Conservation (phyloP, 2,888 invertebrate species). For the Dendrolimus houi region DNA sequence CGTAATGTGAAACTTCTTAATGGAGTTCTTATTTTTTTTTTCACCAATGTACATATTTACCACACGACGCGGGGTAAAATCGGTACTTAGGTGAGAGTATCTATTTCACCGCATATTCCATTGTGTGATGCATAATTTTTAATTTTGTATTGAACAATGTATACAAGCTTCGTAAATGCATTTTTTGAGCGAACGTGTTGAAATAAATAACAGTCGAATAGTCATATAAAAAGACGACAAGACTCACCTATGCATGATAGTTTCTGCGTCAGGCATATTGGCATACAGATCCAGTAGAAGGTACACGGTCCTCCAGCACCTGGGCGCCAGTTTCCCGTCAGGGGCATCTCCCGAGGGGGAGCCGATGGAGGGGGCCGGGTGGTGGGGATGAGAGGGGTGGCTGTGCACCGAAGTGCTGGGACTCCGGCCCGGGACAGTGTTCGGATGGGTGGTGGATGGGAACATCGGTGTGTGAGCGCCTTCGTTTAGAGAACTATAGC, state of each 20-base stretch:
- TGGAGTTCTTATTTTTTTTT: too few relatives aligned
- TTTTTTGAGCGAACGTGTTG: too few relatives aligned
- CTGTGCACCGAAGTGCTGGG: constrained; percentile 1
- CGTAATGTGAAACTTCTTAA: too few relatives aligned
- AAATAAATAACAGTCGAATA: too few relatives aligned
- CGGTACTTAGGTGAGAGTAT: too few relatives aligned
- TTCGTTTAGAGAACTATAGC: constrained; percentile 89
- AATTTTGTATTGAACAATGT: too few relatives aligned
- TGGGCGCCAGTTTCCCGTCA: constrained; percentile 75
- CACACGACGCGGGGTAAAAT: too few relatives aligned
- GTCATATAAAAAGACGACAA: too few relatives aligned
- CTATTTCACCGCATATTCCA: too few relatives aligned
- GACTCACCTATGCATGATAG: constrained; percentile 83
- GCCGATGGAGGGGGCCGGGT: constrained; percentile 8
- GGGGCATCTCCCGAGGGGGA: constrained; percentile 65
- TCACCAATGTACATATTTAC: too few relatives aligned
- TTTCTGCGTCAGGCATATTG: constrained; percentile 96
- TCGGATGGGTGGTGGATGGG: constrained; percentile 5
- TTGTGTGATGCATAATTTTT: too few relatives aligned
- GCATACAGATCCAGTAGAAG: constrained; percentile 94
- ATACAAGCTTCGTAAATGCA: too few relatives aligned
- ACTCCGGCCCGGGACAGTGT: constrained; percentile 46
- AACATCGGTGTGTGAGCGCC: constrained; percentile 82
- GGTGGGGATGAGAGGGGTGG: constrained; percentile 2
- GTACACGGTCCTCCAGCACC: constrained; percentile 97